These are phyloP conservation scores for Asbolus verrucosus DNA, from an alignment of 1,140 invertebrate genomes.

Conservation along the genomic window DNA sequence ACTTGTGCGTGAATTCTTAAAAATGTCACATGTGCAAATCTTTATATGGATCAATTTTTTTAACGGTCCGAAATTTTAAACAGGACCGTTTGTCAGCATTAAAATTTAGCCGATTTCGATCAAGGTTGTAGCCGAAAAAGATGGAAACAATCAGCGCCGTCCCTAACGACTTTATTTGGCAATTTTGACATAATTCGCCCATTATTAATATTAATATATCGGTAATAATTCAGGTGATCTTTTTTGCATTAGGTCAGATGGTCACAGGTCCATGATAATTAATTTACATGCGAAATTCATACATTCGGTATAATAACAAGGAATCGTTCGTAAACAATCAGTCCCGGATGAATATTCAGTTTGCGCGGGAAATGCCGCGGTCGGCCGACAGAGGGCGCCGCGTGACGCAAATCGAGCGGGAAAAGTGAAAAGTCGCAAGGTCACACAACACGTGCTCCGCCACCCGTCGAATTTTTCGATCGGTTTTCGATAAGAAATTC, in stretches of 20 bases:
- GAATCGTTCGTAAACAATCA: conserved; percentile 36
- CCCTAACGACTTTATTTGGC: not conserved
- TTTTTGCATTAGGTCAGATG: conserved; percentile 49
- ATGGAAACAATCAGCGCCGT: not conserved
- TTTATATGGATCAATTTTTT: conserved; percentile 8
- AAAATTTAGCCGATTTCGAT: conserved; percentile 1
- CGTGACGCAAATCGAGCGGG: too few relatives aligned
- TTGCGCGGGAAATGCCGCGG: not conserved
- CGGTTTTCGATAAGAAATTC: not conserved
- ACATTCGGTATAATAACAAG: not conserved
- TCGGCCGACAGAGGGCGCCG: conserved; percentile 1
- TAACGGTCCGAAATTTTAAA: conserved; percentile 16
- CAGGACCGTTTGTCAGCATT: conserved; percentile 19
- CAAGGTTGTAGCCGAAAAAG: conserved; percentile 3
- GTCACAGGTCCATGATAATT: conserved; percentile 40
- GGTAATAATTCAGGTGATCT: conserved; percentile 31
- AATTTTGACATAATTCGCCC: conserved; percentile 36
- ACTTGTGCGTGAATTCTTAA: too few relatives aligned
- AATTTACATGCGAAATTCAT: conserved; percentile 11
- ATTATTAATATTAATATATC: conserved; percentile 39
- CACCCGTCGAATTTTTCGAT: not conserved
- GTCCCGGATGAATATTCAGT: conserved; percentile 5
- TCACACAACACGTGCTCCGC: conserved; percentile 1
- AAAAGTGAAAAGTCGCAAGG: conserved; percentile 15
- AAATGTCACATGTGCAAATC: too few relatives aligned